Evolutionary conservation across 2,113 vertebrate species (phyloP).

Genomic region (Dendrocopos noguchii): DNA sequence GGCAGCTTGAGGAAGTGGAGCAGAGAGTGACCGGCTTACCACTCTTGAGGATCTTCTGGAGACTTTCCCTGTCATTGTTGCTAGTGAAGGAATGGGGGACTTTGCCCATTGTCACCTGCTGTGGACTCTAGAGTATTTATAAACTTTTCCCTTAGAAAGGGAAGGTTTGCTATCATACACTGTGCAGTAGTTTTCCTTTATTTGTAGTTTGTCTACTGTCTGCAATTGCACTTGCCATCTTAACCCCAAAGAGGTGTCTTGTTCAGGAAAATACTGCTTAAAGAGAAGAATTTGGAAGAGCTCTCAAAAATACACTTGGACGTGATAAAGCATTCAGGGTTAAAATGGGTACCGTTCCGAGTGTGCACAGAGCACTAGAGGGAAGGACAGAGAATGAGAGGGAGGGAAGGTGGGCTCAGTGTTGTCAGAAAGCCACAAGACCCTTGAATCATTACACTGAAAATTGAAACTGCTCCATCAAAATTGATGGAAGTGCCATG

Average conservation of each 20-base stretch:
- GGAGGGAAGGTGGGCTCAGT: background rate
- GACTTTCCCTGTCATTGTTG: background rate
- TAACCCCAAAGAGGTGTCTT: background rate
- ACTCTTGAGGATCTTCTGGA: background rate
- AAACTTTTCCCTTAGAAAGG: background rate
- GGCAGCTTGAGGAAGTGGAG: background rate
- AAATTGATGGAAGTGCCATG: background rate
- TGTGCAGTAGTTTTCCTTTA: background rate
- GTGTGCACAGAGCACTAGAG: background rate
- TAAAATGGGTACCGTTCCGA: background rate
- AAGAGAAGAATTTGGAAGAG: conserved; percentile 10
- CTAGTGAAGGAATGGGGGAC: background rate
- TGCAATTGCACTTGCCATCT: background rate
- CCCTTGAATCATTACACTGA: conserved; percentile 12
- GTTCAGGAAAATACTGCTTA: background rate
- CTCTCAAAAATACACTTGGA: background rate
- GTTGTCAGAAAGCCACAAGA: background rate
- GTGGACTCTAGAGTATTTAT: background rate
- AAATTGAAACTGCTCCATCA: conserved; percentile 35
- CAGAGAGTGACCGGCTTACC: accelerated
- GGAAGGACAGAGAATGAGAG: background rate
- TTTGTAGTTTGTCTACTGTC: background rate
- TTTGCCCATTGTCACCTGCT: background rate
- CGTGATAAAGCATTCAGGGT: conserved; percentile 9
- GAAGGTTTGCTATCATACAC: background rate